Base-by-base conservation (phyloP, 2,888 invertebrate genomes). In the Macrostomum cliftonense region DNA sequence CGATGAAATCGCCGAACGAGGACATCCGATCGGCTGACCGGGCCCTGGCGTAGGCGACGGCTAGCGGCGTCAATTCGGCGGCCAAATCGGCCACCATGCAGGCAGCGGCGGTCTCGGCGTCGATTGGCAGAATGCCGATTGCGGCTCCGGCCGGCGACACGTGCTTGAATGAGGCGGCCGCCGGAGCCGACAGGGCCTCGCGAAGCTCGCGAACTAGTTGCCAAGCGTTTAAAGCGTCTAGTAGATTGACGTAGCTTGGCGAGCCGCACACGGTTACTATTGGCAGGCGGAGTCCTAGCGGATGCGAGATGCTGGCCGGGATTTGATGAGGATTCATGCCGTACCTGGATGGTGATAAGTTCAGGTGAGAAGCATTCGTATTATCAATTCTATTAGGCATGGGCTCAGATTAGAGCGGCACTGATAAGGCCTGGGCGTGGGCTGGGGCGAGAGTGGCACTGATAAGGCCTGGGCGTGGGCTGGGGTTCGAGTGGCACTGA, bases 261-360 rank as follows among this genome's bases (percentile, higher is more conserved):
- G 89, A 80, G 11, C 91, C 91, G 70, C 93, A 93, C 21, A 91
- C 66, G 2, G 91, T 87, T 13, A n/a, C 28, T n/a, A 52, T 17
- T 7, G 50, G 42, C 37, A 45, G 20, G 1, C 21, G 43, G 16
- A 45, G 16, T 2, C 36, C 7, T 39, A 20, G 47, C 51, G 50
- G 13, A 13, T 14, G 5, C 2, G 13, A 91, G 7, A 93, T 73
- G 63, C 89, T 89, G 0, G 91, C 91, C 0, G 89, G 89, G 65
- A 86, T 87, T 67, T 95, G 95, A 66, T 95, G 95, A 0, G 95
- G 95, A 72, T 95, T 95, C 86, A 91, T 91, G 57, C 76, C 95
- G 71, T 97, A 95, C 61, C 91, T 77, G 43, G 0, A 82, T 79
- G 45, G 42, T 46, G n/a, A 12, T 45, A 7, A 40, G 13, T 37